Base-by-base conservation (phyloP, 2,113 vertebrate genomes). In the Odocoileus hemionus region DNA sequence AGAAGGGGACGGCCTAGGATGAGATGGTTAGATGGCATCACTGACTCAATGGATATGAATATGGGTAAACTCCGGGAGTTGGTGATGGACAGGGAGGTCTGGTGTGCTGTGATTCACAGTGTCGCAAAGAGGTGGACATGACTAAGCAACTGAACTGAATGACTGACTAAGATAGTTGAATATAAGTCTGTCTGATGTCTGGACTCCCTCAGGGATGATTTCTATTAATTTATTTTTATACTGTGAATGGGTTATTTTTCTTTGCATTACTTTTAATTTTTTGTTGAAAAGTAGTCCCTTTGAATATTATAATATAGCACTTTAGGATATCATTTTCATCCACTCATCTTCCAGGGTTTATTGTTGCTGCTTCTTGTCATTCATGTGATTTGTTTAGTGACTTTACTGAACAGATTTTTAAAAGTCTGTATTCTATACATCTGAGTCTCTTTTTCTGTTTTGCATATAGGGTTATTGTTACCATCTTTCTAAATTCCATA, bases 211-310 rank as follows among this genome's bases (percentile, higher is more conserved):
- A 21, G 16, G 55, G 39, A 45, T 58, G 26, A 28, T 60, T 60
- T 30, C 26, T 85, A 19, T 60, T 58, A 43, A 19, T 85, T 86
- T 86, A 15, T 45, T 86, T 86, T 60, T 60, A 43, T 60, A 17
- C 26, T 86, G 55, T 60, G 55, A 30, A 60, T 60, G 9, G 26
- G 36, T 28, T 55, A 19, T 43, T 43, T 85, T 86, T 43, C 10
- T 45, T 60, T 45, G 15, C 55, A 43, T 60, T 30, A 28, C 55
- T 86, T 86, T 3, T 60, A 45, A 33, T 45, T 45, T 45, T 86
- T 86, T 87, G 58, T 87, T 87, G 85, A 64, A 87, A 16, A 87
- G 28, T 64, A 87, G 43, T 47, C 28, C 15, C 13, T 87, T 64
- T 50, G 58, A 26, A 47, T 87, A 16, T 47, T 86, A 50, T 64